phyloP scores from a whole-genome alignment of 2,888 invertebrate genomes.

The Lypha dubia region DNA sequence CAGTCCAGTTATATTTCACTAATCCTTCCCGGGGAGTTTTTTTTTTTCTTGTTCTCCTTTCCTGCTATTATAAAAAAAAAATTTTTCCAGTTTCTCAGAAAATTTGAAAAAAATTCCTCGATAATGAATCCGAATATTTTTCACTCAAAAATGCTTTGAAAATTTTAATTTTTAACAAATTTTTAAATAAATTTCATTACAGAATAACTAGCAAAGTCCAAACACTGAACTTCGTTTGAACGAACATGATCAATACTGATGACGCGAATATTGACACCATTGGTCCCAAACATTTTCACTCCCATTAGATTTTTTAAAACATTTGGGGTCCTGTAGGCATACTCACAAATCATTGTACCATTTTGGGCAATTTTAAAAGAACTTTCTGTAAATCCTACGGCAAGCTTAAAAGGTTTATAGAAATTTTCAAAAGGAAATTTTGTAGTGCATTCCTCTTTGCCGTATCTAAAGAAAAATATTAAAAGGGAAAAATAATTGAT shows the following conservation, averaged over 20 bases:
- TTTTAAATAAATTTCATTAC: constrained; percentile 60
- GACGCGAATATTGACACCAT: constrained; percentile 45
- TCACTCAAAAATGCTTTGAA: too few species aligned
- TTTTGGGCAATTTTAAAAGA: constrained; percentile 63
- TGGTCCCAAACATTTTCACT: constrained; percentile 61
- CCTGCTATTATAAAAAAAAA: too few species aligned
- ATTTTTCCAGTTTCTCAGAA: too few species aligned
- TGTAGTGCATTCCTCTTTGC: constrained; percentile 37
- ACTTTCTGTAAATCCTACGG: constrained; percentile 54
- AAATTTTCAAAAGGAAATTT: constrained; percentile 62
- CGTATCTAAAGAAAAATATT: constrained; percentile 60
- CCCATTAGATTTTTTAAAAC: constrained; percentile 50
- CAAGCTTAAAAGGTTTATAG: constrained; percentile 53
- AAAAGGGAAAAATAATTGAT: not conserved
- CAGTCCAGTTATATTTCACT: too few species aligned
- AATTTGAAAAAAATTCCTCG: too few species aligned
- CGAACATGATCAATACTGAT: constrained; percentile 53
- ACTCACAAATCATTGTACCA: constrained; percentile 48
- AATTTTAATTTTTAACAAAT: too few species aligned
- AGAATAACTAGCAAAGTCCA: constrained; percentile 56
- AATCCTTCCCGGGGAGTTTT: too few species aligned
- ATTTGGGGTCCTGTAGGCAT: constrained; percentile 52
- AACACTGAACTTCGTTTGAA: constrained; percentile 27
- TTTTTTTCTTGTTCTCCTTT: too few species aligned
- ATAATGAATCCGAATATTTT: too few species aligned